Evolutionary conservation across 2,888 invertebrate species (phyloP).

Genomic region (Antheraea assamensis): DNA sequence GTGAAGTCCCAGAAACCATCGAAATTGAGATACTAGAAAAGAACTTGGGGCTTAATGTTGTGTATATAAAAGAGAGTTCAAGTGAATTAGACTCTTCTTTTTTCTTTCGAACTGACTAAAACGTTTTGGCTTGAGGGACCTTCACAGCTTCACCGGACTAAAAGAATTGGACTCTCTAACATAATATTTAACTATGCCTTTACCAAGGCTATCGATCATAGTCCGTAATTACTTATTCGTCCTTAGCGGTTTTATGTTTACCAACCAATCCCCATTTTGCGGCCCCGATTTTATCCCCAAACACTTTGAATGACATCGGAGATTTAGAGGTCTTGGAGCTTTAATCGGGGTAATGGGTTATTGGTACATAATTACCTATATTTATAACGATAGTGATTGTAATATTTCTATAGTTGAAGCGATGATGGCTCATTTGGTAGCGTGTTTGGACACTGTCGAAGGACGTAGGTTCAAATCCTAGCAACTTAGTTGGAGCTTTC

Average conservation of each 20-base stretch:
- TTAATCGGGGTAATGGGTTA: not conserved
- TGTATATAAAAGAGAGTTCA: not conserved
- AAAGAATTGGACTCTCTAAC: not conserved
- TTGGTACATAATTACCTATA: not conserved
- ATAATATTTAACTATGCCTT: conserved; percentile 10
- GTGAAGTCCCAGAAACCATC: no score
- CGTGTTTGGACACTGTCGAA: no score
- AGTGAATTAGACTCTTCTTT: no score
- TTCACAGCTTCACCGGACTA: no score
- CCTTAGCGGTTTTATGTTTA: conserved; percentile 32
- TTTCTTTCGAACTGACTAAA: no score
- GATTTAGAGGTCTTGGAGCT: conserved; percentile 14
- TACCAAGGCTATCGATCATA: conserved; percentile 57
- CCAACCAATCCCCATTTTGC: conserved; percentile 19
- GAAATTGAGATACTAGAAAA: no score
- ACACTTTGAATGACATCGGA: conserved; percentile 12
- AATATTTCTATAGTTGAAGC: no score
- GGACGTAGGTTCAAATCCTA: no score
- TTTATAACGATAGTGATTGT: not conserved
- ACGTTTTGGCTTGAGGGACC: no score
- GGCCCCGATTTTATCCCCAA: conserved; percentile 6
- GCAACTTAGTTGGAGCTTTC: no score
- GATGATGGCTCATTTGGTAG: no score
- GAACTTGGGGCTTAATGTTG: not conserved
- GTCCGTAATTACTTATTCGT: conserved; percentile 55